Conservation (phyloP, 1,140 invertebrate species). For the Matsumurasca onukii region DNA sequence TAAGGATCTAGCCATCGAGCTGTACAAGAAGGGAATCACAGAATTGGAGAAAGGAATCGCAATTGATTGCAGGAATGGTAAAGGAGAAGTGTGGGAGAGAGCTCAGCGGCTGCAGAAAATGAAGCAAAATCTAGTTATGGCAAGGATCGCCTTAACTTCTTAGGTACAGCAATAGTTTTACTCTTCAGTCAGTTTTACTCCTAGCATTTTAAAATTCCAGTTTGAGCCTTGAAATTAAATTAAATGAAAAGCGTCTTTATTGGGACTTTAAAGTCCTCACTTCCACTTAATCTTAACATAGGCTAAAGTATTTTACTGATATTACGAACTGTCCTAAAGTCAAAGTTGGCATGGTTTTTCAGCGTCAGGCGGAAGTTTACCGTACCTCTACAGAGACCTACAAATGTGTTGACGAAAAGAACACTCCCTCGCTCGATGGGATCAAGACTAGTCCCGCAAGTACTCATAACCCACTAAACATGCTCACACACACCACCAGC, state of each 20-base stretch:
- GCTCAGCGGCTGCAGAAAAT: conserved; percentile 92
- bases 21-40: conserved; percentile 90
- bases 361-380: conserved; percentile 72
- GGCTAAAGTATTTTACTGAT: too few relatives aligned
- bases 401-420: conserved; percentile 64
- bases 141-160: conserved; percentile 86
- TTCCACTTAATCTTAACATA: too few relatives aligned
- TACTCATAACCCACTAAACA: conserved; percentile 64
- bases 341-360: too few relatives aligned
- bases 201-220: neutral
- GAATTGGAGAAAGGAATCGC: conserved; percentile 92
- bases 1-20: conserved; percentile 89
- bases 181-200: neutral
- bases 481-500: conserved; percentile 75
- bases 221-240: too few relatives aligned
- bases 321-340: too few relatives aligned
- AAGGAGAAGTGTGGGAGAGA: conserved; percentile 88
- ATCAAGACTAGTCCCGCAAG: conserved; percentile 55
- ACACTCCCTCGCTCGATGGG: conserved; percentile 81
- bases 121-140: conserved; percentile 93
- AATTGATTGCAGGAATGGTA: conserved; percentile 82
- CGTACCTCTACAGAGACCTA: conserved; percentile 62
- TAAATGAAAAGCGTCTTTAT: neutral
- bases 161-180: conserved; percentile 74
- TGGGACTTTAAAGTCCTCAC: neutral